Evolutionary conservation across 2,797 vertebrate species (phyloP).

Genomic region (Mustela erminea): DNA sequence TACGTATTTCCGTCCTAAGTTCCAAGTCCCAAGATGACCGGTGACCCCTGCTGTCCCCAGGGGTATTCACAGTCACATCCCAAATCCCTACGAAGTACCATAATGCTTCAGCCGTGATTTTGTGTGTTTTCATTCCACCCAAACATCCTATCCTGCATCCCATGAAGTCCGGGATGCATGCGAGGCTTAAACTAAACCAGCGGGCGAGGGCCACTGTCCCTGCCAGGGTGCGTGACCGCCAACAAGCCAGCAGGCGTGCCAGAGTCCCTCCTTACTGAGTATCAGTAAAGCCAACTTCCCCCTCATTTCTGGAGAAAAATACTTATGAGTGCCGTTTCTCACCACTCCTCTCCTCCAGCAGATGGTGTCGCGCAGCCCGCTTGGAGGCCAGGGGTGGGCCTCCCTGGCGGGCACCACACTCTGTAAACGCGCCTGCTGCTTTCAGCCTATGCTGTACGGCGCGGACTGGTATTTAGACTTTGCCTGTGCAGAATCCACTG

Average conservation of each 20-base stretch:
- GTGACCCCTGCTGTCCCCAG: not conserved
- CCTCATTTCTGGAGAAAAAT: slow-evolving; percentile 18
- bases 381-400: not conserved
- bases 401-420: not conserved
- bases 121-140: not conserved
- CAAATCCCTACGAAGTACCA: not conserved
- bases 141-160: not conserved
- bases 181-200: not conserved
- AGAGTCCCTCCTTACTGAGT: not conserved
- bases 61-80: not conserved
- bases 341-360: not conserved
- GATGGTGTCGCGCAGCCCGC: not conserved
- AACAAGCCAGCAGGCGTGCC: not conserved
- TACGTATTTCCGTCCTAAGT: not conserved
- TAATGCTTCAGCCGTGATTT: not conserved
- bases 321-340: not conserved
- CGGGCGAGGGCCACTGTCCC: accelerated
- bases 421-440: not conserved
- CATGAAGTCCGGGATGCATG: not conserved
- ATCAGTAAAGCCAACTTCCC: not conserved
- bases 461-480: not conserved
- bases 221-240: accelerated
- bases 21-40: not conserved
- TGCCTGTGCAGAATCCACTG: not conserved
- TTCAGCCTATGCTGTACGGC: not conserved